Conservation (phyloP, 1,140 invertebrate species). For the Zaprionus inermis region DNA sequence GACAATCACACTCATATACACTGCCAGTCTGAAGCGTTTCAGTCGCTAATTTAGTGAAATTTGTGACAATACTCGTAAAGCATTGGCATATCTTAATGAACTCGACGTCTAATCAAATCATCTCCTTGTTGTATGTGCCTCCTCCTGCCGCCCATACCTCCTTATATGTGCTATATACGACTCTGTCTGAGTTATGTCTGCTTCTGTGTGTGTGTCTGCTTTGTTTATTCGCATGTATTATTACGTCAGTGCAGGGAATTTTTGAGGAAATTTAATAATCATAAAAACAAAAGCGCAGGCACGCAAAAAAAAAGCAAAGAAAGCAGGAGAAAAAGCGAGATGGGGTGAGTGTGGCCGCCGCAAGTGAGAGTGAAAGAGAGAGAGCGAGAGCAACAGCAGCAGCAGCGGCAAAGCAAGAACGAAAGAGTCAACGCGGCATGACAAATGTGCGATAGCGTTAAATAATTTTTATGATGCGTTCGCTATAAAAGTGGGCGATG, state of each 20-base stretch:
- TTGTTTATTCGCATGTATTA: slow-evolving; percentile 46
- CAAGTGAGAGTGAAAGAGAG: neutral
- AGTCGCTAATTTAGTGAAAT: slow-evolving; percentile 17
- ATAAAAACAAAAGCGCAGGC: slow-evolving; percentile 68
- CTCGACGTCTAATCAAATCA: slow-evolving; percentile 56
- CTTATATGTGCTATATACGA: slow-evolving; percentile 11
- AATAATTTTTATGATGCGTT: slow-evolving; percentile 80
- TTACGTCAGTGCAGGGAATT: slow-evolving; percentile 59
- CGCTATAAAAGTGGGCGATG: slow-evolving; percentile 57
- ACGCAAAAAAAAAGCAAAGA: slow-evolving; percentile 35
- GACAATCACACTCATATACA: neutral
- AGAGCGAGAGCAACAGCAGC: slow-evolving; percentile 13
- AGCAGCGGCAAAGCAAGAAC: too few species aligned
- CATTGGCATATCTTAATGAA: slow-evolving; percentile 47
- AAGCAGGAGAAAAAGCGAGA: slow-evolving; percentile 7
- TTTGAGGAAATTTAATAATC: slow-evolving; percentile 77
- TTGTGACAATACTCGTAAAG: slow-evolving; percentile 23
- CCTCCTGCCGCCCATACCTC: neutral
- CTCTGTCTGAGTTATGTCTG: slow-evolving; percentile 24
- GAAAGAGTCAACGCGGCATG: slow-evolving; percentile 74
- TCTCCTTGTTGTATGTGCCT: slow-evolving; percentile 20
- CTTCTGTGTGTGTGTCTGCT: neutral
- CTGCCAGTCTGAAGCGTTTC: neutral
- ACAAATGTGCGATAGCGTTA: slow-evolving; percentile 80
- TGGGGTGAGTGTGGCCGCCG: neutral